A percentile compares a stretch with the other conserved stretches of the same genome.
Evolutionary conservation across 1,140 invertebrate species (phyloP).

Genomic region (Drosophila kurseongensis): DNA sequence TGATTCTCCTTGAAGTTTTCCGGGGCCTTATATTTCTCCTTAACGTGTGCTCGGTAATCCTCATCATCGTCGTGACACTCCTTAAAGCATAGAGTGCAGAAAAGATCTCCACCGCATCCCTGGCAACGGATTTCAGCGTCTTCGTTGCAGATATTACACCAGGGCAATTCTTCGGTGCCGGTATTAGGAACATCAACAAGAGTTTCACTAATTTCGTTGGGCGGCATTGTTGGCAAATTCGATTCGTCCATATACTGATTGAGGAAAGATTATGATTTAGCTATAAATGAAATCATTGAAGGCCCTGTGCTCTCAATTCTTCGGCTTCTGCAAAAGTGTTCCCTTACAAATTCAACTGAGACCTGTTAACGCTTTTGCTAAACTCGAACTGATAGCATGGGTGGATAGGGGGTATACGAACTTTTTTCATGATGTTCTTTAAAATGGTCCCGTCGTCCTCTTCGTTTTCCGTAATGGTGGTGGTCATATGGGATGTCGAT

Average conservation of each 20-base stretch:
- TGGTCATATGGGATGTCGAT: constrained; percentile 57
- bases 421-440: constrained; percentile 82
- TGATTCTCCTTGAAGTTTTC: constrained; percentile 81
- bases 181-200: neutral
- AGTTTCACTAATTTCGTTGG: constrained; percentile 69
- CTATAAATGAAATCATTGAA: no score
- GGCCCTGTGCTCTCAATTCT: no score
- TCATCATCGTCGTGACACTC: constrained; percentile 85
- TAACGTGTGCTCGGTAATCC: constrained; percentile 75
- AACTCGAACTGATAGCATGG: neutral
- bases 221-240: constrained; percentile 49
- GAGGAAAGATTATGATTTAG: no score
- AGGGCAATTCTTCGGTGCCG: constrained; percentile 88
- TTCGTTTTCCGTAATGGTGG: constrained; percentile 80
- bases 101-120: constrained; percentile 90
- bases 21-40: constrained; percentile 61
- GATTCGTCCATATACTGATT: constrained; percentile 74
- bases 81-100: constrained; percentile 88
- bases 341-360: no score
- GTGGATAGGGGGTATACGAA: neutral
- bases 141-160: constrained; percentile 92
- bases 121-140: constrained; percentile 89
- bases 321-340: no score
- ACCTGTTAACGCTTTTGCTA: no score
- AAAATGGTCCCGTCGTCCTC: constrained; percentile 81